Percentiles rank a stretch among this genome's conserved stretches.
Evolutionary conservation across 2,888 invertebrate species (phyloP).

Genomic region (Cantharis rustica): DNA sequence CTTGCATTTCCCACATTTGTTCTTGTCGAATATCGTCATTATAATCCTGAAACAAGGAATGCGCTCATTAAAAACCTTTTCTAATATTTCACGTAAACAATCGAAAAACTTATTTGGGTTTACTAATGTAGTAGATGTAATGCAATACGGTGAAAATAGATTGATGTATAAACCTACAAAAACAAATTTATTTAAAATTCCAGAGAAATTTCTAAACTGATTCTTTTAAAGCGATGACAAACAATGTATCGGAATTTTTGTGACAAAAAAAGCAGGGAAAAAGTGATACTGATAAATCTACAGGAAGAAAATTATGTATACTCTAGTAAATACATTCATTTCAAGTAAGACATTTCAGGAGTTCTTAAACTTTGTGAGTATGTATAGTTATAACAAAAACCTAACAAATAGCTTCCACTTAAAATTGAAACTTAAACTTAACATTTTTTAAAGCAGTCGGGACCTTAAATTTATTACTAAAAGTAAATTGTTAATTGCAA

Average conservation of each 20-base stretch:
- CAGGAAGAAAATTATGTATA: conserved; percentile 11
- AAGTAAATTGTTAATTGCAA: neutral
- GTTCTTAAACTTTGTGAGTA: conserved; percentile 2
- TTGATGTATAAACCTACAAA: neutral
- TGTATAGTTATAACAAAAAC: neutral
- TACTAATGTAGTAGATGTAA: neutral
- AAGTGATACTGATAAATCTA: conserved; percentile 20
- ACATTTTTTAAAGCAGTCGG: neutral
- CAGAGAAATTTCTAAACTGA: conserved; percentile 11
- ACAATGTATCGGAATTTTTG: conserved; percentile 10
- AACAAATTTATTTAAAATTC: neutral
- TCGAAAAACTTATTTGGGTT: neutral
- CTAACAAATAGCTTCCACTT: neutral
- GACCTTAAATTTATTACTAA: neutral
- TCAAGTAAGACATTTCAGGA: conserved; percentile 6
- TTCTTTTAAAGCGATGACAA: conserved; percentile 10
- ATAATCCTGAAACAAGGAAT: conserved; percentile 72
- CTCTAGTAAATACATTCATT: conserved; percentile 16
- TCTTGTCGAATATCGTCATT: conserved; percentile 91
- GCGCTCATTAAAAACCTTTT: neutral
- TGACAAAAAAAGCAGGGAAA: conserved; percentile 12
- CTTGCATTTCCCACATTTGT: conserved; percentile 92
- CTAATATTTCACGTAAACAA: neutral
- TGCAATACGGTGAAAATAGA: neutral
- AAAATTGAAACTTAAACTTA: neutral